Base-by-base conservation (phyloP, 1,140 invertebrate species). In the Aleiodes sp. region DNA sequence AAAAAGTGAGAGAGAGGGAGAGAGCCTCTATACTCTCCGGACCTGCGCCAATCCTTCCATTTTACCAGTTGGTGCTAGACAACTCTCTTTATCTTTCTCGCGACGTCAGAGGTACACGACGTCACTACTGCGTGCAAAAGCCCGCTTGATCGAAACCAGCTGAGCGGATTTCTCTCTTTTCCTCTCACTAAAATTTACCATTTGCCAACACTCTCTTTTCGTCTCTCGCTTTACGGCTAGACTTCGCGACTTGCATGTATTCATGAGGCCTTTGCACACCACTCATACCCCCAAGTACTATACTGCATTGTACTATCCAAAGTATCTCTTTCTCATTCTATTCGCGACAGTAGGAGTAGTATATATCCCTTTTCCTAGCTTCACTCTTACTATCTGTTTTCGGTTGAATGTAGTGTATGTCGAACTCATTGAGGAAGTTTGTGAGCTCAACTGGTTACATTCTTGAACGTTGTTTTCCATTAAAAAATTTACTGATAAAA, bases 61-160 rank as follows among this genome's bases (percentile, higher is more conserved):
- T 14, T 31, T n/a, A 26, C 35, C 19, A 52, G 16, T 46, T 19
- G 46, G 41, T 24, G 6, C 21, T 12, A 19, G 6, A 8, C n/a
- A n/a, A n/a, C 21, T 52, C 46, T 52, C 21, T 24, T 19, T 6
- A 24, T 52, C 12, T 2, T 8, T 24, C 16, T 52, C 6, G 6
- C 6, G 24, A 67, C 64, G 70, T 62, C 64, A 67, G 52, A 63
- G 46, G 28, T n/a, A 43, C 24, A 52, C 70, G 16, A 43, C 43
- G 35, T 52, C 60, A 43, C 19, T n/a, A 35, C 31, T 39, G 33
- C 56, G 43, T 57, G 29, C 60, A 63, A 21, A 52, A 24, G 37
- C 37, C 21, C 35, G 35, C 43, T 41, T 61, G 81, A 83, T 83
- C 82, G 81, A 82, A 85, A 75, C 78, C 82, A 84, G 83, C 82